Evolutionary conservation across 2,113 vertebrate species (phyloP).

Genomic region (Hypanus sabinus): DNA sequence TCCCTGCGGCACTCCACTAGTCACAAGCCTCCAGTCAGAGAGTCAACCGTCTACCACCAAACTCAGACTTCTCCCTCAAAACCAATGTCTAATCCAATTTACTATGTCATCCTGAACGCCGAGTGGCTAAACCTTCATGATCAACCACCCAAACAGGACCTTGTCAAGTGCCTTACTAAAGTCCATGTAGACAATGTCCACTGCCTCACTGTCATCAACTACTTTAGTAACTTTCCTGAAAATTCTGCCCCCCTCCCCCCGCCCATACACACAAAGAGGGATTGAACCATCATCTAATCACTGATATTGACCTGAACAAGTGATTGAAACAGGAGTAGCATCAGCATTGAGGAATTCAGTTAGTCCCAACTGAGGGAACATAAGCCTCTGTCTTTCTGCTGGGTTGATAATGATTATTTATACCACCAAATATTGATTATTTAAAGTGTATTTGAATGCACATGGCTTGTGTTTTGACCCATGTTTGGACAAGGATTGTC

Average conservation of each 20-base stretch:
- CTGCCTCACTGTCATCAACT: no score
- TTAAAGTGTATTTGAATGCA: slow-evolving; percentile 80
- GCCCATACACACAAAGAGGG: slow-evolving; percentile 40
- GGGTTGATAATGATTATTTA: slow-evolving; percentile 60
- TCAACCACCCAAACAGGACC: no score
- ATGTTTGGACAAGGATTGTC: neutral
- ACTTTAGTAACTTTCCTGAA: no score
- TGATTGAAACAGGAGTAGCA: slow-evolving; percentile 62
- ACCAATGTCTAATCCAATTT: no score
- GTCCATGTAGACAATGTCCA: no score
- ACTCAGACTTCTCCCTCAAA: no score
- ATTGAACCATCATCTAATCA: slow-evolving; percentile 52
- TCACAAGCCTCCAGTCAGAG: neutral
- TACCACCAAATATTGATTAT: slow-evolving; percentile 74
- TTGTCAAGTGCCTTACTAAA: no score
- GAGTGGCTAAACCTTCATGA: no score
- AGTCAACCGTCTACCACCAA: neutral
- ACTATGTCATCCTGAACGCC: no score
- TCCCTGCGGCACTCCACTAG: neutral
- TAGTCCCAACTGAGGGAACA: slow-evolving; percentile 60
- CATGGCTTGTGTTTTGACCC: slow-evolving; percentile 51
- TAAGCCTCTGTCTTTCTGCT: slow-evolving; percentile 60
- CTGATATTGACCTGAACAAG: slow-evolving; percentile 53
- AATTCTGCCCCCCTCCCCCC: no score
- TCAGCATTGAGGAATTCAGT: slow-evolving; percentile 60